Conservation (phyloP, 35 echinoderm and acorn worm genomes). For the Heliocidaris tuberculata region DNA sequence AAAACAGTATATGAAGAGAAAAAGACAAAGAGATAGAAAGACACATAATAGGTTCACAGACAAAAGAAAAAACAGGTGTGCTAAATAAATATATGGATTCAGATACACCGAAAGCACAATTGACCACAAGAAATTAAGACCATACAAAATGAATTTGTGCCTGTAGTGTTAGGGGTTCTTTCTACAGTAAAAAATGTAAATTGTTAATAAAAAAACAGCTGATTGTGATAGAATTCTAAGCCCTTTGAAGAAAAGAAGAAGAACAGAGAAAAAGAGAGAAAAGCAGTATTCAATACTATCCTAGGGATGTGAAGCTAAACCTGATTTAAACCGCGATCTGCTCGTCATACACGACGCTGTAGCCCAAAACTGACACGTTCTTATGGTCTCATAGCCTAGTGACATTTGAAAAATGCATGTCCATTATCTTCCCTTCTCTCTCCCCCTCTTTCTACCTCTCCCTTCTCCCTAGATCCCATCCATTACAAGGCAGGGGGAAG, state of each 20-base stretch:
- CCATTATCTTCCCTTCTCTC: not conserved
- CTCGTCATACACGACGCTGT: conserved; percentile 23
- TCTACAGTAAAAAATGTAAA: not conserved
- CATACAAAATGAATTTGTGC: conserved; percentile 2
- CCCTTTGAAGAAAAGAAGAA: not conserved
- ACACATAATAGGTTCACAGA: no score
- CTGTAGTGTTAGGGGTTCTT: not conserved
- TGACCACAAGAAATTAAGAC: not conserved
- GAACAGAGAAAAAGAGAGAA: not conserved
- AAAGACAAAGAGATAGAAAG: no score
- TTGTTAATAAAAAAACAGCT: not conserved
- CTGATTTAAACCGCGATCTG: conserved; percentile 32
- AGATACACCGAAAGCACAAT: not conserved
- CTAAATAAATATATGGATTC: not conserved
- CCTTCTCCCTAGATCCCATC: not conserved
- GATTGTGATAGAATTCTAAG: not conserved
- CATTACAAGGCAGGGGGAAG: not conserved
- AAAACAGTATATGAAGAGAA: no score
- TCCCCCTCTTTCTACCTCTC: not conserved
- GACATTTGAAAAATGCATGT: conserved; percentile 47
- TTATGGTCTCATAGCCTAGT: conserved; percentile 42
- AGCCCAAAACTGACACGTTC: conserved; percentile 33
- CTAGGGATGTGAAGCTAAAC: not conserved
- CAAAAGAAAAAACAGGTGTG: no score
- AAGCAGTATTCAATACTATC: not conserved